A percentile compares a stretch with the other conserved stretches of the same genome.
Evolutionary conservation across 2,797 vertebrate species (phyloP).

Genomic region (Oryzias sinensis): DNA sequence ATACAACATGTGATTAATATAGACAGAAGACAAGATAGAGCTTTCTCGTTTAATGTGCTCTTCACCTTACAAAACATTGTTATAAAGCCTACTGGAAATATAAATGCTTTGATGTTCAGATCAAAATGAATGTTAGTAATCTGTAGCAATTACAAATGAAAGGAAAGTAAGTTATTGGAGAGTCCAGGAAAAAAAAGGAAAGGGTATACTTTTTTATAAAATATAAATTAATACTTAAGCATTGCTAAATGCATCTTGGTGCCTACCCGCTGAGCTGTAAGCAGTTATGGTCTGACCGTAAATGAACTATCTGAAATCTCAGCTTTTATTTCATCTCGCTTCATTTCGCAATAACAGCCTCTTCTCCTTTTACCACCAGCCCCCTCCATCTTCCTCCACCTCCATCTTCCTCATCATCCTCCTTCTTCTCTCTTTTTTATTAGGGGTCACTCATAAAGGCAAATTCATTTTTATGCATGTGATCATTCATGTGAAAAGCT

Average conservation of each 20-base stretch:
- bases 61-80: slow-evolving; percentile 25
- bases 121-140: slow-evolving; percentile 62
- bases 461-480: slow-evolving; percentile 61
- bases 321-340: slow-evolving; percentile 49
- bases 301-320: slow-evolving; percentile 41
- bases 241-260: slow-evolving; percentile 57
- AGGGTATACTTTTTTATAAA: slow-evolving; percentile 47
- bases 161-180: slow-evolving; percentile 17
- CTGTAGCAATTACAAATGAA: slow-evolving; percentile 49
- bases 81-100: slow-evolving; percentile 58
- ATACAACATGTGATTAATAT: slow-evolving; percentile 56
- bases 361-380: neutral
- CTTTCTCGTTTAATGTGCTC: slow-evolving; percentile 50
- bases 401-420: slow-evolving; percentile 21
- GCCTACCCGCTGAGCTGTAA: slow-evolving; percentile 58
- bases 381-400: slow-evolving; percentile 17
- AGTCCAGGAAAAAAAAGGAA: slow-evolving; percentile 10
- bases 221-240: slow-evolving; percentile 58
- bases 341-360: slow-evolving; percentile 17
- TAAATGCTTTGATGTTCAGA: slow-evolving; percentile 61
- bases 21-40: slow-evolving; percentile 41
- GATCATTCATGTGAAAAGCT: slow-evolving; percentile 54
- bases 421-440: slow-evolving; percentile 10
- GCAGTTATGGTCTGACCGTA: slow-evolving; percentile 62
- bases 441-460: slow-evolving; percentile 58